A percentile compares a stretch with the other conserved stretches of the same genome.
phyloP scores from a whole-genome alignment of 1,140 invertebrate species.

The Drosophila lacertosa region DNA sequence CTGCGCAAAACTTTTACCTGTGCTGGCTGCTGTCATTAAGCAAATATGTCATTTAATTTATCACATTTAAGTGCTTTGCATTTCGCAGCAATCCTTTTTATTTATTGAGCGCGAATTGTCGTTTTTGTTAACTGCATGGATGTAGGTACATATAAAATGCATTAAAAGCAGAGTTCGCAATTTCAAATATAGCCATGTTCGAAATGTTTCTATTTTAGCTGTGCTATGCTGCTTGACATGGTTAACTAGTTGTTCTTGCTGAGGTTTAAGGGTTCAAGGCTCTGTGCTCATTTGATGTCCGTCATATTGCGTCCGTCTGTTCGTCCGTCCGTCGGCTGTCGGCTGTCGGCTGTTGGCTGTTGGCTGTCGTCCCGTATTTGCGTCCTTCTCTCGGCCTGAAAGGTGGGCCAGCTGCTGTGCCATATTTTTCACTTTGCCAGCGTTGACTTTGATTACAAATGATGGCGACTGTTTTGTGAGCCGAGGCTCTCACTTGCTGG shows the following conservation, averaged over 20 bases:
- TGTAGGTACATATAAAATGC: conserved; percentile 24
- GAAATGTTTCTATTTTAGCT: conserved; percentile 28
- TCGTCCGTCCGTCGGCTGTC: conserved; percentile 1
- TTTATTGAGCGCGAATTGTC: background rate
- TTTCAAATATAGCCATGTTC: conserved; percentile 4
- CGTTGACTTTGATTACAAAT: conserved; percentile 68
- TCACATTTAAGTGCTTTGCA: background rate
- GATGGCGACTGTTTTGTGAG: conserved; percentile 49
- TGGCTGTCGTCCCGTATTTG: conserved; percentile 26
- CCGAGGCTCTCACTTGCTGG: conserved; percentile 17
- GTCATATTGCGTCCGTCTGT: conserved; percentile 3
- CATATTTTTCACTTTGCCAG: conserved; percentile 46
- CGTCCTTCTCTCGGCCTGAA: conserved; percentile 35
- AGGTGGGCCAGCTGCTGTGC: conserved; percentile 41
- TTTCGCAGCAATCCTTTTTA: background rate
- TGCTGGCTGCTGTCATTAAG: no score
- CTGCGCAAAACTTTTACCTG: no score
- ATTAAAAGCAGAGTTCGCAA: no score
- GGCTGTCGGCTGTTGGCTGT: background rate
- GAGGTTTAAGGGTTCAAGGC: conserved; percentile 50
- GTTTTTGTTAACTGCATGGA: conserved; percentile 15
- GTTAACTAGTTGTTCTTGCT: conserved; percentile 27
- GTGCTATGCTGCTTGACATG: conserved; percentile 48
- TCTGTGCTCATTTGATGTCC: conserved; percentile 40
- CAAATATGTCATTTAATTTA: no score